Evolutionary conservation across 1,140 invertebrate genomes (phyloP).

Genomic region (Bombus waltoni): DNA sequence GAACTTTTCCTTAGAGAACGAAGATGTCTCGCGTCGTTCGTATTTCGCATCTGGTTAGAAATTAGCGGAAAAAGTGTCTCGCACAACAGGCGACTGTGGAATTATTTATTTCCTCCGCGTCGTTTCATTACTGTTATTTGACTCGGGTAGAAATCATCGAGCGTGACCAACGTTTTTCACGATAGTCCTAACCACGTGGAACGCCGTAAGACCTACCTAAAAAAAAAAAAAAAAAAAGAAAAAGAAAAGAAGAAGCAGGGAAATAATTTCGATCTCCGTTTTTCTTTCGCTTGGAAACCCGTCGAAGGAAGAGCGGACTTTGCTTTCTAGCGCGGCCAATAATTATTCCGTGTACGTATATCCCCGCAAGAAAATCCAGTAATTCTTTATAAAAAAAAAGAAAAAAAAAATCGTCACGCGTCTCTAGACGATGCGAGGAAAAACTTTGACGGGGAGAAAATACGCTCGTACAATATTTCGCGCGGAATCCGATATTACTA

Average conservation of each 20-base stretch:
- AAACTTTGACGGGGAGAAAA: background rate
- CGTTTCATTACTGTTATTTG: constrained; percentile 19
- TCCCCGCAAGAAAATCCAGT: too few species aligned
- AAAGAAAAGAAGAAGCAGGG: background rate
- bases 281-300: background rate
- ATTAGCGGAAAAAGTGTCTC: constrained; percentile 3
- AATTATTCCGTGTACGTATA: background rate
- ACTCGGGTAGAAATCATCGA: background rate
- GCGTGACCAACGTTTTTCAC: constrained; percentile 10
- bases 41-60: background rate
- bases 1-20: background rate
- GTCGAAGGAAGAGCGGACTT: background rate
- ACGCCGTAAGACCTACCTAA: background rate
- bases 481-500: too few species aligned
- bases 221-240: too few species aligned
- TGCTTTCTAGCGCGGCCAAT: background rate
- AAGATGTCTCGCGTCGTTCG: background rate
- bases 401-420: background rate
- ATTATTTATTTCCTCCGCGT: constrained; percentile 12
- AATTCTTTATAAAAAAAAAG: background rate
- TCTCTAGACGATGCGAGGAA: too few species aligned
- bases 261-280: too few species aligned
- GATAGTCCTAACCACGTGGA: background rate
- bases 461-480: background rate
- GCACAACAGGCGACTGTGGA: background rate